Conservation (phyloP, 1,140 invertebrate species). For the Temnothorax nylanderi region DNA sequence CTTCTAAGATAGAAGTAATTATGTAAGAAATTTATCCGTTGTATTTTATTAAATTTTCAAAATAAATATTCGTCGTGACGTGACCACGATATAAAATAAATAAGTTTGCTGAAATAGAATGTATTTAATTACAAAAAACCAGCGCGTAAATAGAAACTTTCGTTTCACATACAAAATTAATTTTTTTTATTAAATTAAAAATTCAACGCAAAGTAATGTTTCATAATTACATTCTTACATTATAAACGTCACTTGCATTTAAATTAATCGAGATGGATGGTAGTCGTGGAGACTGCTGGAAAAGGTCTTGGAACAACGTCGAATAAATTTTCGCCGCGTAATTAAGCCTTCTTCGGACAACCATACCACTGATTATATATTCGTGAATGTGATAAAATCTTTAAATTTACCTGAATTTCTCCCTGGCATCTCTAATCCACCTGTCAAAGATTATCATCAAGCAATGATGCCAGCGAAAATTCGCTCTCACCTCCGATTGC, state of each 20-base stretch:
- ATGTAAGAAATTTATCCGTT: not conserved
- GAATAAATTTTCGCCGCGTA: slow-evolving; percentile 1
- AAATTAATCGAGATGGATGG: slow-evolving; percentile 12
- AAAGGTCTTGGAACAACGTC: not conserved
- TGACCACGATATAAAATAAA: not conserved
- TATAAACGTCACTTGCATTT: not conserved
- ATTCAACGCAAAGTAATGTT: not conserved
- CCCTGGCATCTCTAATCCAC: not conserved
- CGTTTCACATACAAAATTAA: not conserved
- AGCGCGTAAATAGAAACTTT: not conserved
- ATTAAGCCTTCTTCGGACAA: slow-evolving; percentile 2
- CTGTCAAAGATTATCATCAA: slow-evolving; percentile 23
- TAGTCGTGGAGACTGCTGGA: not conserved
- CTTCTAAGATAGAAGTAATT: not conserved
- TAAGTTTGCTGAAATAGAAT: not conserved
- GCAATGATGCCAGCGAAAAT: slow-evolving; percentile 10
- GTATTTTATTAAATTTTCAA: not conserved
- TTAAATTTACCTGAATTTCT: slow-evolving; percentile 21
- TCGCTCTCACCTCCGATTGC: slow-evolving; percentile 11
- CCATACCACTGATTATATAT: not conserved
- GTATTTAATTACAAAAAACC: not conserved
- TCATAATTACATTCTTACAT: not conserved
- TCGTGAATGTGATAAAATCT: not conserved
- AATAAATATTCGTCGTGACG: slow-evolving; percentile 16
- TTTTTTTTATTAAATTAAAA: slow-evolving; percentile 27